phyloP scores from a whole-genome alignment of 2,113 vertebrate genomes.

The Triplophysa siluroides region DNA sequence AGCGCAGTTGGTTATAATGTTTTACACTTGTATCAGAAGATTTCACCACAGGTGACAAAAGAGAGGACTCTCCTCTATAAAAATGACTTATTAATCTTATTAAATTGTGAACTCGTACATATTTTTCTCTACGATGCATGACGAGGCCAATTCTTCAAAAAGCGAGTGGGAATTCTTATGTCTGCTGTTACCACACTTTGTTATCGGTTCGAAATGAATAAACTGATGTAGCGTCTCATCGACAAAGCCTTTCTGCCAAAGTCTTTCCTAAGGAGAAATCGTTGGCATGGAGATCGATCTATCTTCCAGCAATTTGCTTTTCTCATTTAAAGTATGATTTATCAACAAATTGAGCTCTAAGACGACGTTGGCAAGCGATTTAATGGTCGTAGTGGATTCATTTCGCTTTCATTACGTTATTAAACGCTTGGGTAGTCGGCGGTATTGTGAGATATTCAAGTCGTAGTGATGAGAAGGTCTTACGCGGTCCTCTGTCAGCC shows the following conservation, averaged over 20 bases:
- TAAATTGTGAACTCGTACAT: no score
- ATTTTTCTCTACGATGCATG: not conserved
- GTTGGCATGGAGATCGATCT: constrained; percentile 16
- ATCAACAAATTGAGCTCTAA: constrained; percentile 57
- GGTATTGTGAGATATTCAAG: constrained; percentile 24
- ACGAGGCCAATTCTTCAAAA: not conserved
- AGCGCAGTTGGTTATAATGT: not conserved
- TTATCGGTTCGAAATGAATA: not conserved
- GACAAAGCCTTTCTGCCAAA: constrained; percentile 18
- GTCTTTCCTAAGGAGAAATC: not conserved
- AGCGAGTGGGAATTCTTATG: not conserved
- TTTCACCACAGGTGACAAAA: no score
- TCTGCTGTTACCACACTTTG: not conserved
- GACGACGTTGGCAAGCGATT: constrained; percentile 50
- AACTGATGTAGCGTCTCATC: not conserved
- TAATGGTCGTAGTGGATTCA: constrained; percentile 54
- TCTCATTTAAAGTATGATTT: constrained; percentile 57
- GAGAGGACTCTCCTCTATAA: no score
- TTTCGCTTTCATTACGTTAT: constrained; percentile 59
- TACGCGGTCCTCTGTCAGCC: not conserved
- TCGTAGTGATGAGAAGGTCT: constrained; percentile 17
- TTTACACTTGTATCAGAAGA: not conserved
- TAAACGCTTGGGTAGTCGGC: constrained; percentile 43
- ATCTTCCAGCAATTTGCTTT: constrained; percentile 34
- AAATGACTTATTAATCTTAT: no score